Base-by-base conservation (phyloP, 92 coral and sea anemone genomes). In the Pocillopora meandrina region DNA sequence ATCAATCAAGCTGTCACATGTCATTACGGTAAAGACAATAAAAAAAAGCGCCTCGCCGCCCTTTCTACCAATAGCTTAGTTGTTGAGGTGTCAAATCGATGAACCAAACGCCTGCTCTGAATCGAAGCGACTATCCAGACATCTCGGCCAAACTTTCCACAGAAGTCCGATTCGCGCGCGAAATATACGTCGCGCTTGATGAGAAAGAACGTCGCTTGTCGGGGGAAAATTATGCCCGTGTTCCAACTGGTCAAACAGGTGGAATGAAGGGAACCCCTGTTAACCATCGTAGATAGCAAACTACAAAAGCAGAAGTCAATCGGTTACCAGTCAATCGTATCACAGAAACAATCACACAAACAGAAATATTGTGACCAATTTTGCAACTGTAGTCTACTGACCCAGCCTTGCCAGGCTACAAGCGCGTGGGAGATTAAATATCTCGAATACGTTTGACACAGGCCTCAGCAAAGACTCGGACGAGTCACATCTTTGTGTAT, bases 1-100 rank as follows among this genome's bases (percentile, higher is more conserved):
- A 95, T 95, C 97, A 95, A 95, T 94, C 98, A 92, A 91, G 61
- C 96, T 92, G 99, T 95, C 99, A 95, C 90, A 83, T 95, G 97
- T 97, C 99, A 93, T 95, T 95, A 95, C 88, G 75, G 81, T 87
- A 84, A 81, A 94, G 87, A 92, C 98, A 94, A 92, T 92, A 82
- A 84, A 89, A 89, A 84, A 84, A 88, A 92, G 85, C 95, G 93
- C 95, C 76, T 85, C 74, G 93, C 92, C 98, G 98, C 97, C 91
- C 90, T 79, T 82, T 85, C 93, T 86, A 86, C 94, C 97, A 94
- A 94, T 94, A 94, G 93, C 92, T 94, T 89, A 92, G 98, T 94
- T 89, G 98, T 92, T 94, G 95, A 94, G 98, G 98, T 94, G 98
- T 85, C 98, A 92, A 89, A 89, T 88, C 87, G 84, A 88, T 88